Base-by-base conservation (phyloP, 2,797 vertebrate genomes). In the Lithobates pipiens region DNA sequence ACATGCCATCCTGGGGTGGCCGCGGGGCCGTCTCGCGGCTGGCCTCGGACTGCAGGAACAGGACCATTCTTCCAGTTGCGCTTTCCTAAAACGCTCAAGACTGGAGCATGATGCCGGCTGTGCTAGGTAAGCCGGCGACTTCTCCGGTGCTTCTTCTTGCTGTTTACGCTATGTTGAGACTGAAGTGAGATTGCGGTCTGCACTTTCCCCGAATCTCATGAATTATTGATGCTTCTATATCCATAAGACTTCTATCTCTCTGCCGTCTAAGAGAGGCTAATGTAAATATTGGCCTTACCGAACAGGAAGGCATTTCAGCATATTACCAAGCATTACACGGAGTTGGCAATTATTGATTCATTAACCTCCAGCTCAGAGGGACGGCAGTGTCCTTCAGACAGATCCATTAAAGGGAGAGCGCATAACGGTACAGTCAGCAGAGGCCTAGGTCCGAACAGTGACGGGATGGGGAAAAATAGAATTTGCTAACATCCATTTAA, bases 221-320 rank as follows among this genome's bases (percentile, higher is more conserved):
- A 95, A 96, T 96, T 93, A 96, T 96, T 96, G 91, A 95, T 89
- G 83, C 76, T 29, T 75, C 74, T 81, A 85, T 84, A 86, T 78
- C 83, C 87, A 75, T 89, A 91, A 90, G 85, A 86, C 88, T 91
- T 92, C 76, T 23, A 78, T 88, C 87, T 83, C 89, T 85, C 89
- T 74, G 77, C 46, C 77, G 81, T 74, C 23, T 61, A 65, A 87
- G 8, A 68, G 85, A 81, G 13, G 71, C 87, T 57, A 88, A 88
- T 81, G 88, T 87, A 83, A 91, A 85, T 78, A 80, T 46, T 73
- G 23, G 76, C 39, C 88, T 87, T 68, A 34, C 67, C 85, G n/a
- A 44, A 21, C 61, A 65, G 61, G 34, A 21, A 78, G 0, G 29
- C 29, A 68, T 3, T 80, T 42, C n/a, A 78, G 34, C 23, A 72